These are phyloP conservation scores for Drosophila bipectinata DNA, from an alignment of 1,140 invertebrate species.

Conservation along the genomic window DNA sequence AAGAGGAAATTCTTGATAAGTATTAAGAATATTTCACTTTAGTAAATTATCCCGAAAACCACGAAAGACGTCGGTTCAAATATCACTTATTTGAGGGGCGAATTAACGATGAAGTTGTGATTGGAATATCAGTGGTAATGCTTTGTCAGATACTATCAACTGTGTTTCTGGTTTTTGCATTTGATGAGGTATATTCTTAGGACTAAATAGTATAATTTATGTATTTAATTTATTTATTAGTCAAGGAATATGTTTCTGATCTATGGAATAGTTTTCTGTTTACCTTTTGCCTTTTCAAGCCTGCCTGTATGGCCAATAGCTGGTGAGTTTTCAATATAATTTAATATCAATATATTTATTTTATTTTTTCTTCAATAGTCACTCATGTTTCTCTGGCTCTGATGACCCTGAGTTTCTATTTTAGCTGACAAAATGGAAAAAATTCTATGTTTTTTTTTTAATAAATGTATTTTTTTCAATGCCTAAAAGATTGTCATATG, in stretches of 20 bases:
- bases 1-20: background rate
- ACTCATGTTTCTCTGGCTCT: constrained; percentile 5
- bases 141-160: constrained; percentile 9
- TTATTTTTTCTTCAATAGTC: background rate
- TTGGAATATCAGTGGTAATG: constrained; percentile 16
- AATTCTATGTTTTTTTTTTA: background rate
- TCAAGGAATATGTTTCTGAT: background rate
- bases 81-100: constrained; percentile 14
- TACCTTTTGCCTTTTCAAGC: constrained; percentile 12
- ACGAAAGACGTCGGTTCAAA: constrained; percentile 4
- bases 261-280: constrained; percentile 6
- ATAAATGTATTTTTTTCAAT: background rate
- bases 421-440: background rate
- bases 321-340: background rate
- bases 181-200: constrained; percentile 3
- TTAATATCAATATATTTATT: too few relatives aligned
- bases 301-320: constrained; percentile 30
- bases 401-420: constrained; percentile 2
- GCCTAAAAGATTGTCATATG: background rate
- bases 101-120: constrained; percentile 9
- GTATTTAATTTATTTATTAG: background rate
- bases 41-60: constrained; percentile 23
- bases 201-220: too few relatives aligned
- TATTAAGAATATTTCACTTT: background rate
- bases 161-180: background rate